These are phyloP conservation scores for Myxocyprinus asiaticus DNA, from an alignment of 2,113 vertebrate genomes.

Conservation along the genomic window DNA sequence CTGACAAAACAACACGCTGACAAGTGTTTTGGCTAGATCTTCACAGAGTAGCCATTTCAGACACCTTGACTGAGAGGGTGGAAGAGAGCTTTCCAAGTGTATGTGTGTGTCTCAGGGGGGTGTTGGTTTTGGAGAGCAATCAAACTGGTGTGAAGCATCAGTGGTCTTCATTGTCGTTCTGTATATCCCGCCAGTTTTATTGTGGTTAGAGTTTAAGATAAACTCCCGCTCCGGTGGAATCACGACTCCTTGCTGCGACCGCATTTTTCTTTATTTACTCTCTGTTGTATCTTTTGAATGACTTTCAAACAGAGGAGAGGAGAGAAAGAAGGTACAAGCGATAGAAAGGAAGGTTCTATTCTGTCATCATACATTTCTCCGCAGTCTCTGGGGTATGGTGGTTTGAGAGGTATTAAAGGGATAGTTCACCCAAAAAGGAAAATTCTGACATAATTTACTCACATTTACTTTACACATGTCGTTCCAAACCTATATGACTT, in stretches of 20 bases:
- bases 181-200: slow-evolving; percentile 78
- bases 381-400: slow-evolving; percentile 15
- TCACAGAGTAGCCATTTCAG: slow-evolving; percentile 72
- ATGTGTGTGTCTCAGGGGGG: slow-evolving; percentile 28
- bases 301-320: slow-evolving; percentile 30
- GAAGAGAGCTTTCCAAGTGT: slow-evolving; percentile 57
- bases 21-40: slow-evolving; percentile 63
- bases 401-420: background rate
- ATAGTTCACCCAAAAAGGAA: too few relatives aligned
- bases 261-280: slow-evolving; percentile 69
- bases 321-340: slow-evolving; percentile 13
- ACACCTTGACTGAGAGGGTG: slow-evolving; percentile 71
- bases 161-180: slow-evolving; percentile 73
- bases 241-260: slow-evolving; percentile 77
- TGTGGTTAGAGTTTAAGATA: slow-evolving; percentile 86
- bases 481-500: too few relatives aligned
- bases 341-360: slow-evolving; percentile 65
- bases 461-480: too few relatives aligned
- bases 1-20: slow-evolving; percentile 52
- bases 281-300: slow-evolving; percentile 49
- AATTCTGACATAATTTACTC: too few relatives aligned
- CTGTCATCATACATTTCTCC: slow-evolving; percentile 82
- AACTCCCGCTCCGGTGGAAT: slow-evolving; percentile 78
- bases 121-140: slow-evolving; percentile 86
- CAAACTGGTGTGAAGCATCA: slow-evolving; percentile 73